phyloP scores from a whole-genome alignment of 2,113 vertebrate species.

The Dissostichus mawsoni region DNA sequence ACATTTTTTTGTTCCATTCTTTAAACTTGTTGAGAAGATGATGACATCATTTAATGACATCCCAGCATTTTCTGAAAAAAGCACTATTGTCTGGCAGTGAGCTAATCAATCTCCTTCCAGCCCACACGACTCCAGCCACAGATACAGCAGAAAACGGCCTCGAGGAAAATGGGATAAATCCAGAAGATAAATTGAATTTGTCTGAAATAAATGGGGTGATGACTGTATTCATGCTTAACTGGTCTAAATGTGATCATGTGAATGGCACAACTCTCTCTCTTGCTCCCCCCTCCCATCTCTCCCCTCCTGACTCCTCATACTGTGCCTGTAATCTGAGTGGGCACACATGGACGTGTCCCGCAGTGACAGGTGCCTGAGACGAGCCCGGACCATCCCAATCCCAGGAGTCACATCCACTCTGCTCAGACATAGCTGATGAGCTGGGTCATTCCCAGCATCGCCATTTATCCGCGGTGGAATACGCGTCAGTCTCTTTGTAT shows the following conservation, averaged over 20 bases:
- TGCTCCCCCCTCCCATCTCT: conserved; percentile 9
- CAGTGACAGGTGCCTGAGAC: conserved; percentile 68
- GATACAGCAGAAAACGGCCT: conserved; percentile 22
- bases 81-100: conserved; percentile 6
- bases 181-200: conserved; percentile 22
- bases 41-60: not conserved
- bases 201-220: conserved; percentile 35
- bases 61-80: conserved; percentile 10
- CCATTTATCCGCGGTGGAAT: conserved; percentile 59
- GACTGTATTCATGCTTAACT: conserved; percentile 34
- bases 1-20: not conserved
- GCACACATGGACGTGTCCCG: conserved; percentile 49
- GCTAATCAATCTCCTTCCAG: conserved; percentile 25
- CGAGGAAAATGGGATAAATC: conserved; percentile 33
- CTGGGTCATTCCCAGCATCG: conserved; percentile 55
- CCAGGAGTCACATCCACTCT: conserved; percentile 75
- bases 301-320: not conserved
- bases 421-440: conserved; percentile 73
- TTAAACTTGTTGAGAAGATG: conserved; percentile 2
- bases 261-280: conserved; percentile 34
- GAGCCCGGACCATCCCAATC: conserved; percentile 62
- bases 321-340: conserved; percentile 46
- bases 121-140: not conserved
- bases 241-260: conserved; percentile 29
- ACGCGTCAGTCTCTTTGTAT: conserved; percentile 70